Conservation (phyloP, 2,797 vertebrate genomes). For the Zenarchopterus dispar region DNA sequence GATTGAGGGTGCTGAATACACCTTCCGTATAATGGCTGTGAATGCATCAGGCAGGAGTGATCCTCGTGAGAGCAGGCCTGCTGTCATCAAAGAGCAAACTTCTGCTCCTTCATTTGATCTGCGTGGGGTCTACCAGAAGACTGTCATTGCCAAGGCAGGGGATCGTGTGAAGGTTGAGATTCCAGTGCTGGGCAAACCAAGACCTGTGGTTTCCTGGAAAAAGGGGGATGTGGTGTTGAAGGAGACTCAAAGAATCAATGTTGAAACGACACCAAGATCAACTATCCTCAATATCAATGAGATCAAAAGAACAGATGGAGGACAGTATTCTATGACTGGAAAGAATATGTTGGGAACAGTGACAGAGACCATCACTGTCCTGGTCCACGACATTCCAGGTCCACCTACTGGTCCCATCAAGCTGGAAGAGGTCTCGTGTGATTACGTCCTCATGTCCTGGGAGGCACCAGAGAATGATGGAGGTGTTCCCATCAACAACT, state of each 20-base stretch:
- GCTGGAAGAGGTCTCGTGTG: conserved; percentile 95
- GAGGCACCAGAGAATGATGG: conserved; percentile 94
- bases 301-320: conserved; percentile 90
- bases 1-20: conserved; percentile 93
- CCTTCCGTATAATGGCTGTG: conserved; percentile 97
- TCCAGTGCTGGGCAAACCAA: conserved; percentile 94
- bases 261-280: conserved; percentile 91
- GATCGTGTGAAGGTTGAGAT: conserved; percentile 98
- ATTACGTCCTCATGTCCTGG: conserved; percentile 94
- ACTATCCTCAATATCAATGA: conserved; percentile 94
- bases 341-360: conserved; percentile 93
- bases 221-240: conserved; percentile 89
- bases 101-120: conserved; percentile 93
- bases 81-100: conserved; percentile 92
- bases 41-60: conserved; percentile 96
- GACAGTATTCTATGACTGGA: conserved; percentile 91
- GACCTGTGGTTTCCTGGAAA: conserved; percentile 94
- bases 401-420: conserved; percentile 95
- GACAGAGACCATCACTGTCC: conserved; percentile 90
- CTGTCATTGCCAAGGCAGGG: conserved; percentile 92
- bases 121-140: conserved; percentile 92
- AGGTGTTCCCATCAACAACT: conserved; percentile 97
- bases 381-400: conserved; percentile 97
- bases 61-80: conserved; percentile 94
- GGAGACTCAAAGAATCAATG: conserved; percentile 95